These are phyloP conservation scores for Diaphora mendica DNA, from an alignment of 2,888 invertebrate genomes.

Conservation along the genomic window DNA sequence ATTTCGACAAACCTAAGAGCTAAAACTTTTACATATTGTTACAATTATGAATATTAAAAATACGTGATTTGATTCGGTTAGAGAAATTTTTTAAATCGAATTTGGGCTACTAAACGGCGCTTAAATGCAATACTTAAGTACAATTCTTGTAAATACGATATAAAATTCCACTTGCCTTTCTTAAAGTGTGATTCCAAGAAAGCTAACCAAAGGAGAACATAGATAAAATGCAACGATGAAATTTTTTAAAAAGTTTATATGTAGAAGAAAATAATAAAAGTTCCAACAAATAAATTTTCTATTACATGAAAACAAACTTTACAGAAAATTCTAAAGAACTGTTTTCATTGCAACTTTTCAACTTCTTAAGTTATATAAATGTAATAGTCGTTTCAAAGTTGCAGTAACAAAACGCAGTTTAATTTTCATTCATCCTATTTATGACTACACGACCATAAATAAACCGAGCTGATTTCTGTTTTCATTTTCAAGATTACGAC, in stretches of 20 bases:
- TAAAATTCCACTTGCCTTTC: background rate
- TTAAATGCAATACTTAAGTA: background rate
- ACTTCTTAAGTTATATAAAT: background rate
- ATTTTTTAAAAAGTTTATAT: background rate
- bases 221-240: background rate
- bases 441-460: background rate
- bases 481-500: background rate
- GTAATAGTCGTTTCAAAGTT: background rate
- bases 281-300: background rate
- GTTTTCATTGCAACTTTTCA: background rate
- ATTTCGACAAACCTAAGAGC: background rate
- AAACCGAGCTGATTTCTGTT: background rate
- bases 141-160: too few species aligned
- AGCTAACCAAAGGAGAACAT: background rate
- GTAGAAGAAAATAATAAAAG: background rate
- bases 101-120: background rate
- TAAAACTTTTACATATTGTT: background rate
- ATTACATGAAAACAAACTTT: background rate
- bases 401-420: background rate
- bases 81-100: background rate
- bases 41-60: background rate
- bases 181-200: background rate
- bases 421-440: background rate
- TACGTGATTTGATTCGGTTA: background rate
- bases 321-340: background rate